Base-by-base conservation (phyloP, 2,888 invertebrate genomes). In the Drosophila monieri region DNA sequence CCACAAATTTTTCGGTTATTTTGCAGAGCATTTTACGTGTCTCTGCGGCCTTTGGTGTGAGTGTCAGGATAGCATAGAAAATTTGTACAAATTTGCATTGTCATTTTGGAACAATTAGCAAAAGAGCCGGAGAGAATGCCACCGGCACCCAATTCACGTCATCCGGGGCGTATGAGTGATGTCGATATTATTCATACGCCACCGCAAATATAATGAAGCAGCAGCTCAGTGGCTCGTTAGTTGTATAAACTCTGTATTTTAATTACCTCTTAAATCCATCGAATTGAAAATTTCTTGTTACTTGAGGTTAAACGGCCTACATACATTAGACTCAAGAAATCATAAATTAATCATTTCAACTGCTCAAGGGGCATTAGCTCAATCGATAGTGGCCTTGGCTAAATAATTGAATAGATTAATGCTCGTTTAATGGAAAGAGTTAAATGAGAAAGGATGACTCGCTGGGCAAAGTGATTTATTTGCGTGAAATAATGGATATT, bases 21-120 rank as follows among this genome's bases (percentile, higher is more conserved):
- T 86, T 77, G 67, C 61, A 44, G 49, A 64, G 56, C 56, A 49
- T 60, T 79, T 80, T 55, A 39, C 51, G 69, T 68, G 32, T 69
- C 25, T 39, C 8, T 15, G 15, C 35, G 23, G 4, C 6, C 58
- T 8, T 48, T 1, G 27, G 27, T 35, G 49, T 35, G 51, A 30
- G 37, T 41, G 44, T 10, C 12, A 57, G 52, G 68, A 49, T 51
- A 69, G 51, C 27, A 14, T 10, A n/a, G 66, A 57, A 74, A 64
- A 67, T 74, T 74, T 60, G 64, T 58, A 21, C 55, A 67, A 72
- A 77, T 74, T 68, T 75, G 83, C 85, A 56, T 48, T 74, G 86
- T 84, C 83, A 84, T 85, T 83, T 71, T 30, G 66, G 41, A 68
- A 75, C 88, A 84, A 84, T 84, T 84, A 88, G 80, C 71, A 68